Evolutionary conservation across 92 coral and sea anemone species (phyloP).

Genomic region (Zoanthus sansibaricus): DNA sequence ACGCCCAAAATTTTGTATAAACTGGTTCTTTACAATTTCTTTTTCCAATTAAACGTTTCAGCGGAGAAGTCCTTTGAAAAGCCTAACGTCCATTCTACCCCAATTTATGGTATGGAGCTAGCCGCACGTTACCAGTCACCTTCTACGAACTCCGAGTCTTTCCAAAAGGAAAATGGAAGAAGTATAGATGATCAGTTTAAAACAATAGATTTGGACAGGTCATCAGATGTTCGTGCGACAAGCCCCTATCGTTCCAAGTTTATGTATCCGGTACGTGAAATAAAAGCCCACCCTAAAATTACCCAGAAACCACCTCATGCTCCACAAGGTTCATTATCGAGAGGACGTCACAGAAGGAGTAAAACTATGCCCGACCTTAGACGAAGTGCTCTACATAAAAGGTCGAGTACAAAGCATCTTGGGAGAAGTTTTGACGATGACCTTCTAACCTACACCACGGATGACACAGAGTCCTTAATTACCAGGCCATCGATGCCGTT

Average conservation of each 20-base stretch:
- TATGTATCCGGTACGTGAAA: constrained; percentile 35
- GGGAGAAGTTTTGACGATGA: constrained; percentile 84
- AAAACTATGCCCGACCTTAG: constrained; percentile 86
- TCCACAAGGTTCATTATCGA: background rate
- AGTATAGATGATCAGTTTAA: background rate
- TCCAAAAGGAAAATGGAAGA: background rate
- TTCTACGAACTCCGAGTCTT: constrained; percentile 10
- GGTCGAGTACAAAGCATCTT: constrained; percentile 41
- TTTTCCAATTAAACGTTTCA: background rate
- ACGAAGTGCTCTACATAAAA: constrained; percentile 59
- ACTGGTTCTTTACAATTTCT: background rate
- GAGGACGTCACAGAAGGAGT: constrained; percentile 69
- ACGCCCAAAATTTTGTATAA: too few relatives aligned
- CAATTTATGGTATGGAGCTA: background rate
- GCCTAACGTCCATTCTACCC: constrained; percentile 40
- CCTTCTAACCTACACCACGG: constrained; percentile 74
- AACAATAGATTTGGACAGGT: background rate
- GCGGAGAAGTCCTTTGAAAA: constrained; percentile 22
- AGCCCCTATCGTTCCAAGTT: constrained; percentile 50
- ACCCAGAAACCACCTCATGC: constrained; percentile 28
- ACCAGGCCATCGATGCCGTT: constrained; percentile 96
- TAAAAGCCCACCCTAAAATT: constrained; percentile 14
- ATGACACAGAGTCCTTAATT: constrained; percentile 86
- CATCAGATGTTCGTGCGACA: background rate
- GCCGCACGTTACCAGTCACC: constrained; percentile 21